Conservation (phyloP, 2,797 vertebrate species). For the Limnodromus scolopaceus region DNA sequence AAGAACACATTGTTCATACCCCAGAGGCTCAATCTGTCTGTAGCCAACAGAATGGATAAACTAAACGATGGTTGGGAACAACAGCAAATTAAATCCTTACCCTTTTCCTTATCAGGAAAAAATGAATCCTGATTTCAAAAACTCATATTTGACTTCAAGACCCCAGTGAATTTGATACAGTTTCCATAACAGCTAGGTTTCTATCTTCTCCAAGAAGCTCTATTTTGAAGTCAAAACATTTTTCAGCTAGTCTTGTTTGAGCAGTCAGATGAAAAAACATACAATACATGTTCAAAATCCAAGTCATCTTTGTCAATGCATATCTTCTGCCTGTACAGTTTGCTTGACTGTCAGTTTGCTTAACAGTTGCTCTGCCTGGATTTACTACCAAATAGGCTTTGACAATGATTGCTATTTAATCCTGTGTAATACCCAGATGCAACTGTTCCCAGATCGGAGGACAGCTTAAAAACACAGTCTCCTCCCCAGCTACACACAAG, state of each 20-base stretch:
- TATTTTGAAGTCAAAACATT: constrained; percentile 36
- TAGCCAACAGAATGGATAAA: not conserved
- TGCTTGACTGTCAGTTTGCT: constrained; percentile 70
- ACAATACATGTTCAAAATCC: not conserved
- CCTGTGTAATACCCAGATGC: constrained; percentile 77
- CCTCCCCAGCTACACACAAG: not conserved
- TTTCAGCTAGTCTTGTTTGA: constrained; percentile 2
- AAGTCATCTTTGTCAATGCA: not conserved
- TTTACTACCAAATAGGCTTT: constrained; percentile 85
- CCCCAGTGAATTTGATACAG: not conserved
- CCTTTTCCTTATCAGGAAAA: not conserved
- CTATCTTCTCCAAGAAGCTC: not conserved
- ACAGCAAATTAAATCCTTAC: not conserved
- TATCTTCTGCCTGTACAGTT: constrained; percentile 20
- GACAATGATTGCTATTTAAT: constrained; percentile 83
- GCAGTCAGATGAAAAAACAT: not conserved
- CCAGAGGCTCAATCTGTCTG: not conserved
- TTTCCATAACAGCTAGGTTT: not conserved
- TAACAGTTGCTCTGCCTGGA: constrained; percentile 82
- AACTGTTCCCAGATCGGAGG: constrained; percentile 58
- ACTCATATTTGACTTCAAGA: not conserved
- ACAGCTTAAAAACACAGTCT: constrained; percentile 26
- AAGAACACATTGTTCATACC: not conserved
- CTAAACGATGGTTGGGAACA: not conserved
- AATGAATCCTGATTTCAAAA: not conserved